Evolutionary conservation across 2,888 invertebrate species (phyloP), one percentile per base, ranked within the genome.

Genomic region (Ganaspis brasiliensis): DNA sequence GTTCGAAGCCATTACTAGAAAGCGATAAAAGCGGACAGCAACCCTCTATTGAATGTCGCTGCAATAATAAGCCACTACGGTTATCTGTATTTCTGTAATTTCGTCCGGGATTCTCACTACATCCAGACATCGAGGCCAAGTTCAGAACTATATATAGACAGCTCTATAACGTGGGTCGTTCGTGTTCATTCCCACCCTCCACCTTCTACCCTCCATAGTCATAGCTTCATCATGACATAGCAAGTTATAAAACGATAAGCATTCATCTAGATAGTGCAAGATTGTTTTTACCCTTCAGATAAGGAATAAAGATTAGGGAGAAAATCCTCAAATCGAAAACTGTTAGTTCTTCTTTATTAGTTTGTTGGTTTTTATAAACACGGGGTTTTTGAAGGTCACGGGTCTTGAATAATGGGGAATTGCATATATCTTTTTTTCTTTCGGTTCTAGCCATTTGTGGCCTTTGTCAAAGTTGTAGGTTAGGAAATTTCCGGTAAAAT

Each of bases 91-190:
- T 89, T 90, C 89, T 90, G 88, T 89, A 89, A 90, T 90, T 91
- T 89, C 90, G 90, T 88, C 88, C 83, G 89, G 89, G 87, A 86
- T 87, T 88, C 88, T 85, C 87, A 82, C 86, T 85, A 86, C 88
- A 88, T 87, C 87, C 87, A 87, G 86, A 88, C 88, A 91, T 91
- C 88, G 91, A 88, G 91, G 91, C 91, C 91, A 91, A 91, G 91
- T 91, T 91, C 91, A 90, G 82, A 14, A 84, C 88, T 87, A 86
- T 88, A 85, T 88, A 88, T 87, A 84, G 82, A 70, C 76, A 79
- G 79, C 83, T 63, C 61, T 83, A 81, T 81, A 84, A 77, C 80
- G 82, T 79, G 80, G 77, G 82, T 79, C 79, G 79, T 79, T 82
- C 81, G 80, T 83, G 81, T 84, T 86, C 84, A 82, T 84, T 84